phyloP scores from a whole-genome alignment of 1,140 invertebrate genomes.

The Battus philenor region DNA sequence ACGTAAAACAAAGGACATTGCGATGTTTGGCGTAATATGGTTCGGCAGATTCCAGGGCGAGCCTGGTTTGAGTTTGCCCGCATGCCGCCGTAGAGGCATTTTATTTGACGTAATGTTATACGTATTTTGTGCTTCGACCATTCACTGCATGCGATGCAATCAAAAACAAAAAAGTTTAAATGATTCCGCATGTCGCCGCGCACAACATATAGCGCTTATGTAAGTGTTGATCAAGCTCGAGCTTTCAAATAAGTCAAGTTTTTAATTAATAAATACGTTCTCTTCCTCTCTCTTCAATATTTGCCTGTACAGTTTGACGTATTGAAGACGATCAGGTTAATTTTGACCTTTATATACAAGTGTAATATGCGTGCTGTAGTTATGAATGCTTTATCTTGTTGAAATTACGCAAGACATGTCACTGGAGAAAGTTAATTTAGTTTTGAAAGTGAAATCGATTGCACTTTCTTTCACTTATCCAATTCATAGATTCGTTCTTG shows the following conservation, averaged over 20 bases:
- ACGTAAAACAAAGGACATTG: constrained; percentile 26
- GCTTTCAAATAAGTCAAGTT: constrained; percentile 19
- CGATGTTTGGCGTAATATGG: constrained; percentile 30
- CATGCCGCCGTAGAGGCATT: constrained; percentile 36
- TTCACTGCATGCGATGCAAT: constrained; percentile 29
- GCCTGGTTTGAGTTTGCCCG: constrained; percentile 28
- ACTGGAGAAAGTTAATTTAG: constrained; percentile 75
- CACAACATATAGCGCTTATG: constrained; percentile 7
- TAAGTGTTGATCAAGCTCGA: constrained; percentile 19
- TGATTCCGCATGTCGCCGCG: constrained; percentile 1
- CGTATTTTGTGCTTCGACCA: constrained; percentile 18
- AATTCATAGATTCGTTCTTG: constrained; percentile 58
- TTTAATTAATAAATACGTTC: constrained; percentile 19
- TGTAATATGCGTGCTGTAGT: constrained; percentile 58
- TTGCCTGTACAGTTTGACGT: constrained; percentile 3
- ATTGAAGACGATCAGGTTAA: constrained; percentile 7
- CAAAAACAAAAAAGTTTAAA: constrained; percentile 30
- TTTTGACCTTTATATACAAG: constrained; percentile 51
- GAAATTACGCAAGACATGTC: constrained; percentile 71
- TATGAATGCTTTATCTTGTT: constrained; percentile 63
- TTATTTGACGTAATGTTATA: constrained; percentile 26
- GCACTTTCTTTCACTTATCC: constrained; percentile 72
- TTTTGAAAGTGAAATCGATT: constrained; percentile 76
- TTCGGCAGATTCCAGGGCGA: constrained; percentile 41
- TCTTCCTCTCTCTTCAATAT: constrained; percentile 1